phyloP scores from a whole-genome alignment of 1,140 invertebrate genomes.

The Euborellia annulipes region DNA sequence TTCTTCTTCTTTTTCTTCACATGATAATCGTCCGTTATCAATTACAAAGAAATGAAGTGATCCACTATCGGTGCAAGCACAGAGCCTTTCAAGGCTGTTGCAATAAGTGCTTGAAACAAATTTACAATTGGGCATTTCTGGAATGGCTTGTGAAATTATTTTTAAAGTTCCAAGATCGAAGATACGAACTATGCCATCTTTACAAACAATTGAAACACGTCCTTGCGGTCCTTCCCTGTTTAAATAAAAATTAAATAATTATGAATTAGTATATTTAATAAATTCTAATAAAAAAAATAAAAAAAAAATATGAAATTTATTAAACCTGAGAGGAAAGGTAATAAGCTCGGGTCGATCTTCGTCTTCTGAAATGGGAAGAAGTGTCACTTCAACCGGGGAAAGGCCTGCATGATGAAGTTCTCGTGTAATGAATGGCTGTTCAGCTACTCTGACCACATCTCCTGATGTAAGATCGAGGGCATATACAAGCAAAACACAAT shows the following conservation, averaged over 20 bases:
- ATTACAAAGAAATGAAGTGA: conserved; percentile 68
- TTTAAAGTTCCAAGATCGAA: conserved; percentile 46
- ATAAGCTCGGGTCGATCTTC: conserved; percentile 15
- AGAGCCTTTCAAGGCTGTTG: conserved; percentile 65
- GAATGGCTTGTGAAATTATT: conserved; percentile 40
- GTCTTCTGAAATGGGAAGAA: conserved; percentile 40
- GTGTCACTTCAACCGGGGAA: conserved; percentile 45
- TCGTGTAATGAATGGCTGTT: conserved; percentile 34
- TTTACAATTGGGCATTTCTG: conserved; percentile 37
- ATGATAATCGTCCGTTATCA: conserved; percentile 8
- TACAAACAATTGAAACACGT: conserved; percentile 39
- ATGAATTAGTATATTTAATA: no score
- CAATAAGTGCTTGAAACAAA: conserved; percentile 63
- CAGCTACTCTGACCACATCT: conserved; percentile 35
- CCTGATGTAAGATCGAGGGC: conserved; percentile 34
- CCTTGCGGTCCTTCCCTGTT: conserved; percentile 18
- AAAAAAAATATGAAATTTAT: no score
- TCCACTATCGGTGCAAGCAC: conserved; percentile 61
- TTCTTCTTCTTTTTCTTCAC: background rate
- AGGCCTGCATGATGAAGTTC: no score
- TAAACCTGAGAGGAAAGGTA: no score
- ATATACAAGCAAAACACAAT: conserved; percentile 36
- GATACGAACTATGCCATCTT: conserved; percentile 49
- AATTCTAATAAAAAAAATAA: no score
- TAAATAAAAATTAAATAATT: background rate